Evolutionary conservation across 37 sponge, comb jelly and placozoan species (phyloP).

Genomic region (Tethya wilhelma): DNA sequence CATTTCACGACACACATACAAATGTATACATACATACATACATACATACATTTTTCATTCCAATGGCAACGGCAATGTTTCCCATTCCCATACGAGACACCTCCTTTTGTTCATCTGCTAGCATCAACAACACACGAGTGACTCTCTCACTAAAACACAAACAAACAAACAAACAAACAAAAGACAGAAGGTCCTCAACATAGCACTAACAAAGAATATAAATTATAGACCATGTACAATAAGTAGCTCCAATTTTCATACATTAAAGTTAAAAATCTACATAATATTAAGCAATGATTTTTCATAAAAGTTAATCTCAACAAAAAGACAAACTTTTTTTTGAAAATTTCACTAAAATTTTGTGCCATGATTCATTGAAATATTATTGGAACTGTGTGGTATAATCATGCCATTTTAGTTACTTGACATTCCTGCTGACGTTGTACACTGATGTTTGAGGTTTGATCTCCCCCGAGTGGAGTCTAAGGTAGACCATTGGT

Average conservation of each 20-base stretch:
- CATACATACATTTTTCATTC: constrained; percentile 79
- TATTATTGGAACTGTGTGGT: background rate
- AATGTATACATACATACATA: background rate
- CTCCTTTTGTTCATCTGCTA: constrained; percentile 82
- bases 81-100: constrained; percentile 61
- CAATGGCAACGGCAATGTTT: constrained; percentile 87
- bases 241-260: too few relatives aligned
- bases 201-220: too few relatives aligned
- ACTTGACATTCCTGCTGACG: constrained; percentile 52
- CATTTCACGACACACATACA: background rate
- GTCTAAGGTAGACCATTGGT: constrained; percentile 79
- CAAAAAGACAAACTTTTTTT: too few relatives aligned
- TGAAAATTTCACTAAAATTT: background rate
- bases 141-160: constrained; percentile 85
- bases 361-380: background rate
- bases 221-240: too few relatives aligned
- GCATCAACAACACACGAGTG: constrained; percentile 58
- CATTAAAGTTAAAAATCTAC: too few relatives aligned
- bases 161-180: too few relatives aligned
- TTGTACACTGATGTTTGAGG: constrained; percentile 71
- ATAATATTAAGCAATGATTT: too few relatives aligned
- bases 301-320: too few relatives aligned
- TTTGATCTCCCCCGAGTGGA: constrained; percentile 75
- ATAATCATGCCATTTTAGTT: background rate
- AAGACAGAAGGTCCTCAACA: background rate